Conservation (phyloP, 2,113 vertebrate genomes). For the Bos indicus region DNA sequence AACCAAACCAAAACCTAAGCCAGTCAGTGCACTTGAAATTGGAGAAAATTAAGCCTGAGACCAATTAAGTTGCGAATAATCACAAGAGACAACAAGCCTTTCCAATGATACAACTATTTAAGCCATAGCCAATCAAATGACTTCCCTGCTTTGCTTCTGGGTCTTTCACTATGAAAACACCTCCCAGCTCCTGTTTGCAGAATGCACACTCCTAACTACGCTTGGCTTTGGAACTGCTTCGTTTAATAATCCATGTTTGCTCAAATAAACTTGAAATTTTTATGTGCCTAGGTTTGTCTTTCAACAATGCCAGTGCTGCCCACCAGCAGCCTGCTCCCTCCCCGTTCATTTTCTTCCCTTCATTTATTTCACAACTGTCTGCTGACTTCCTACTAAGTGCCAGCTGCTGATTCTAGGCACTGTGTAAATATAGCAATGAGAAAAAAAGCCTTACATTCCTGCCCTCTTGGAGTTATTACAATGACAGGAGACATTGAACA, state of each 20-base stretch:
- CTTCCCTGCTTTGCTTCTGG: neutral
- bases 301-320: neutral
- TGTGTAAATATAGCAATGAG: neutral
- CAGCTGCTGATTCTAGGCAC: neutral
- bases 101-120: neutral
- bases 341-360: neutral
- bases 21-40: neutral
- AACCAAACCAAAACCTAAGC: neutral
- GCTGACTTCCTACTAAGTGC: neutral
- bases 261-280: neutral
- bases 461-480: neutral
- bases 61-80: neutral
- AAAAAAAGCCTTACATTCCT: neutral
- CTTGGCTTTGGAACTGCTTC: neutral
- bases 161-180: neutral
- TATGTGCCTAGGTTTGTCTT: neutral
- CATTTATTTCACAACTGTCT: neutral
- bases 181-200: neutral
- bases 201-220: neutral
- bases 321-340: neutral
- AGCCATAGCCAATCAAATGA: neutral
- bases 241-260: neutral
- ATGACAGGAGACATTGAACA: neutral
- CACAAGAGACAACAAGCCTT: neutral
- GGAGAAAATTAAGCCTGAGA: neutral